These are phyloP conservation scores for Cantharis rustica DNA, from an alignment of 2,888 invertebrate species.

Conservation along the genomic window DNA sequence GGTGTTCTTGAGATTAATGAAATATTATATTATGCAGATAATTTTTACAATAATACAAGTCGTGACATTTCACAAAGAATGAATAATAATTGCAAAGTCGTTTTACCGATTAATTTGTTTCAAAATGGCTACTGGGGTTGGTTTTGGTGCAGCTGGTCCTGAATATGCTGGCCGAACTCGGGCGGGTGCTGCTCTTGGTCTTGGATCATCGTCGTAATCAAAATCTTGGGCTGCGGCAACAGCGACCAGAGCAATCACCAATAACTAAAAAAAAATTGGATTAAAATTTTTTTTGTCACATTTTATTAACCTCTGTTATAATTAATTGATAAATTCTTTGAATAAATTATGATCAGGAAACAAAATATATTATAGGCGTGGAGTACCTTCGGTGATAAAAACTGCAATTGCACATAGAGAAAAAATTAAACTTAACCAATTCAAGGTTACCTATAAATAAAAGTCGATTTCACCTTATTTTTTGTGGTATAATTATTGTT, in stretches of 20 bases:
- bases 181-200: constrained; percentile 56
- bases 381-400: background rate
- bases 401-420: background rate
- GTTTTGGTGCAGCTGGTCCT: constrained; percentile 50
- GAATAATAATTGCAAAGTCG: background rate
- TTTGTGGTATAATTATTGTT: constrained; percentile 6
- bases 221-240: constrained; percentile 60
- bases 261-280: constrained; percentile 17
- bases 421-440: background rate
- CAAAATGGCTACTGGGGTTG: constrained; percentile 78
- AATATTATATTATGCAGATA: background rate
- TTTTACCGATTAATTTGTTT: constrained; percentile 83
- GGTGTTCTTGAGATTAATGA: background rate
- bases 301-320: too few relatives aligned
- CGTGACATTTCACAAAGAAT: background rate
- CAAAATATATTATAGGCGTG: background rate
- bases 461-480: background rate
- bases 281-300: too few relatives aligned
- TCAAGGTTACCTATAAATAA: background rate
- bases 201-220: constrained; percentile 55
- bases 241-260: constrained; percentile 47
- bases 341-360: background rate
- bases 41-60: background rate
- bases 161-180: constrained; percentile 54
- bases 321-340: background rate